Evolutionary conservation across 2,888 invertebrate species (phyloP).

Genomic region (Netelia melanura): DNA sequence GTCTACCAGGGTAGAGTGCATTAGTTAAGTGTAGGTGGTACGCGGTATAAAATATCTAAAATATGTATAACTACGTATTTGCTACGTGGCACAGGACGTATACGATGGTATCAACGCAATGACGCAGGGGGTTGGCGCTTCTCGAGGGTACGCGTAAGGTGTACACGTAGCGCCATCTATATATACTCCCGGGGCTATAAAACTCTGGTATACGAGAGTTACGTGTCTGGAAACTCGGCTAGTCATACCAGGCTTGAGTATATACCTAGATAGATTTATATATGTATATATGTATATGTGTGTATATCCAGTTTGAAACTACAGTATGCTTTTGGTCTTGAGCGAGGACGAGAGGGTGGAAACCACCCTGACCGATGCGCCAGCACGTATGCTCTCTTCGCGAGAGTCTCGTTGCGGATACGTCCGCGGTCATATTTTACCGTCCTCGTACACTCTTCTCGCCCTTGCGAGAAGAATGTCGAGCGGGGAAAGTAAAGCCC

Average conservation of each 20-base stretch:
- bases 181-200: conserved; percentile 50
- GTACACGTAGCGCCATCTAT: conserved; percentile 41
- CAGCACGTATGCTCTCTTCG: conserved; percentile 42
- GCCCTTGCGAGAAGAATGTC: background rate
- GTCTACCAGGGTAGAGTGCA: background rate
- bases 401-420: conserved; percentile 5
- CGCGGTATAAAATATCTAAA: conserved; percentile 13
- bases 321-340: conserved; percentile 2
- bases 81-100: background rate
- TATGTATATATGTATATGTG: background rate
- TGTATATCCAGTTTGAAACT: background rate
- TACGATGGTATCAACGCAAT: conserved; percentile 1
- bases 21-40: background rate
- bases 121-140: background rate
- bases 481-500: conserved; percentile 3
- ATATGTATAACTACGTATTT: conserved; percentile 37
- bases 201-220: conserved; percentile 57
- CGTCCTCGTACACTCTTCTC: conserved; percentile 4
- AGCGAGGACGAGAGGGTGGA: background rate
- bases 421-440: conserved; percentile 35
- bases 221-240: conserved; percentile 63
- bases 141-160: background rate
- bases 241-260: conserved; percentile 17
- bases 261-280: background rate
- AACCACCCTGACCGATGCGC: conserved; percentile 50